Evolutionary conservation across 2,888 invertebrate species (phyloP).

Genomic region (Zaprionus bogoriensis): DNA sequence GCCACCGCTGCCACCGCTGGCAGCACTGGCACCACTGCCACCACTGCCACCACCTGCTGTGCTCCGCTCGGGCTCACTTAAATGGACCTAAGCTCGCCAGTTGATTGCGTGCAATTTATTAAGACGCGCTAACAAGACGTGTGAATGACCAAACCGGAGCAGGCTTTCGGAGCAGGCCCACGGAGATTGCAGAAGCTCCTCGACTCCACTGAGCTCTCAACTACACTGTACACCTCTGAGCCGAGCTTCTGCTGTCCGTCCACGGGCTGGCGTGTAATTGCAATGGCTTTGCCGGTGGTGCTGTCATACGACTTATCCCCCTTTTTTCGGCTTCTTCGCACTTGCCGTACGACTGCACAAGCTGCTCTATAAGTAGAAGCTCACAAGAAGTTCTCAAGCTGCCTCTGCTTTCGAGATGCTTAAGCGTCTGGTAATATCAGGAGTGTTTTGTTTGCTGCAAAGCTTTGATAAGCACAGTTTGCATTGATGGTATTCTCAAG

Average conservation of each 20-base stretch:
- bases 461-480: too few relatives aligned
- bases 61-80: slow-evolving; percentile 69
- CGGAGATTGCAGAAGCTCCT: slow-evolving; percentile 23
- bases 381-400: too few relatives aligned
- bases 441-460: too few relatives aligned
- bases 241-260: neutral
- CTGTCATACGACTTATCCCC: slow-evolving; percentile 30
- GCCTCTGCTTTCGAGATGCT: too few relatives aligned
- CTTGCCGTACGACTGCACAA: neutral
- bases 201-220: neutral
- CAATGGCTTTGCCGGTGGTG: slow-evolving; percentile 46
- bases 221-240: neutral
- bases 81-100: slow-evolving; percentile 76
- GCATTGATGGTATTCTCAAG: too few relatives aligned
- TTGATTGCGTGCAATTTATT: slow-evolving; percentile 79
- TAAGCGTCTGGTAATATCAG: too few relatives aligned
- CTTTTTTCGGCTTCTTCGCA: neutral
- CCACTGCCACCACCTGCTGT: slow-evolving; percentile 58
- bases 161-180: too few relatives aligned
- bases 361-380: neutral
- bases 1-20: neutral
- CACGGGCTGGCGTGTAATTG: slow-evolving; percentile 43
- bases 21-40: slow-evolving; percentile 1
- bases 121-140: slow-evolving; percentile 79
- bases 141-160: slow-evolving; percentile 78